phyloP scores from a whole-genome alignment of 2,888 invertebrate species.

The Parnassius orleans region DNA sequence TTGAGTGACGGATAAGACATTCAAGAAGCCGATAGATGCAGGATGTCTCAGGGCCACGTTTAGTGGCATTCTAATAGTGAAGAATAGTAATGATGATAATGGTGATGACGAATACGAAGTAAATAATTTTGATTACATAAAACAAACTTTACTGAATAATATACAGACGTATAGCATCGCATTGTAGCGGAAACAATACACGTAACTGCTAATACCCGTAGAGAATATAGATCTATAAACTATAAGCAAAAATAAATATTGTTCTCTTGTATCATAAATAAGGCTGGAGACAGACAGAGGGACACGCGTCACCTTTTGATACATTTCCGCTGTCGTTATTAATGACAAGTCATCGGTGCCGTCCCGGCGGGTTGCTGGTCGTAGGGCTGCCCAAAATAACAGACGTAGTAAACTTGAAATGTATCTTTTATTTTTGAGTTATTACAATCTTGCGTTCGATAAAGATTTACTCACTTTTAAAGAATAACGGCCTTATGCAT shows the following conservation, averaged over 20 bases:
- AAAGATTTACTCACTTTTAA: too few relatives aligned
- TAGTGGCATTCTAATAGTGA: too few relatives aligned
- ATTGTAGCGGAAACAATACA: slow-evolving; percentile 29
- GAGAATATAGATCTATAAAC: slow-evolving; percentile 43
- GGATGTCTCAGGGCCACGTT: too few relatives aligned
- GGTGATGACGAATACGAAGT: too few relatives aligned
- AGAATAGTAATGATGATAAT: too few relatives aligned
- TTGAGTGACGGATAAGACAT: too few relatives aligned
- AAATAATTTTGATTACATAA: not conserved
- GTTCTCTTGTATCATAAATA: slow-evolving; percentile 76
- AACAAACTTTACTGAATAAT: not conserved
- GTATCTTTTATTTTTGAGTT: too few relatives aligned
- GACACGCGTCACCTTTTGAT: slow-evolving; percentile 80
- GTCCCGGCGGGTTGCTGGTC: slow-evolving; percentile 58
- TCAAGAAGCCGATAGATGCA: too few relatives aligned
- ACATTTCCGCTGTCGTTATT: slow-evolving; percentile 82
- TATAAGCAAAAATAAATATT: slow-evolving; percentile 65
- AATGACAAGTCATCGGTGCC: slow-evolving; percentile 81
- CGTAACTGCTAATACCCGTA: slow-evolving; percentile 37
- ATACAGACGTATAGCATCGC: too few relatives aligned
- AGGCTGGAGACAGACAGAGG: slow-evolving; percentile 72
- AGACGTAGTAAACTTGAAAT: too few relatives aligned
- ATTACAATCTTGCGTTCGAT: too few relatives aligned
- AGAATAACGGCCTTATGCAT: too few relatives aligned
- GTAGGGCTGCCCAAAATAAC: slow-evolving; percentile 50